phyloP scores from a whole-genome alignment of 2,888 invertebrate species.

The Cephus sareptanus region DNA sequence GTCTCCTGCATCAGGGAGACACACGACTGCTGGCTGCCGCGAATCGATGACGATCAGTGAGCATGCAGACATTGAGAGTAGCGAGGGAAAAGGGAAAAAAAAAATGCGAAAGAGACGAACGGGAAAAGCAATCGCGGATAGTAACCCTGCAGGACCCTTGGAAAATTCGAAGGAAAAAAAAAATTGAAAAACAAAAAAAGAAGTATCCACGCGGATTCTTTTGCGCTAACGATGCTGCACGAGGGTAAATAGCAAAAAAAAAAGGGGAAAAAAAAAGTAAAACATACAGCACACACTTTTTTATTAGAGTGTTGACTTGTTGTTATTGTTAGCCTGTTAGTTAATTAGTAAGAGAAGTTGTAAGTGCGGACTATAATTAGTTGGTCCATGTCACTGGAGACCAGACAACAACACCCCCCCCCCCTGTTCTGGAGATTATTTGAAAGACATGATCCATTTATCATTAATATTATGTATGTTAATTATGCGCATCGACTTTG shows the following conservation, averaged over 20 bases:
- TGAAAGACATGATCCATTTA: constrained; percentile 43
- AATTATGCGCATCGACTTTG: too few species aligned
- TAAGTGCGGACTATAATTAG: constrained; percentile 64
- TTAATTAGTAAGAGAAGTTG: constrained; percentile 65
- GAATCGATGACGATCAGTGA: neutral
- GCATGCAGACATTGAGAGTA: constrained; percentile 2
- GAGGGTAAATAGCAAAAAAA: constrained; percentile 25
- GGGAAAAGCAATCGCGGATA: constrained; percentile 17
- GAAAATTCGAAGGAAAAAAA: constrained; percentile 9
- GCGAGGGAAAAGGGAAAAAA: constrained; percentile 13
- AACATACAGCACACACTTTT: constrained; percentile 57
- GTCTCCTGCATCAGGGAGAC: neutral
- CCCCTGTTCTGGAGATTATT: constrained; percentile 65
- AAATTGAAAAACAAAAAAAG: neutral
- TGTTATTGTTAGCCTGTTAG: constrained; percentile 67
- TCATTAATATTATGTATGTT: constrained; percentile 21
- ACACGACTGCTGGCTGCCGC: neutral
- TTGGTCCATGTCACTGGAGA: constrained; percentile 66
- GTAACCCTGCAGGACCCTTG: constrained; percentile 13
- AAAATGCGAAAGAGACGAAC: constrained; percentile 19
- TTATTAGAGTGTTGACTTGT: constrained; percentile 63
- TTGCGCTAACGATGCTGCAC: constrained; percentile 18
- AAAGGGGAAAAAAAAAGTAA: neutral
- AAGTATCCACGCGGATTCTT: constrained; percentile 14
- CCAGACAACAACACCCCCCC: constrained; percentile 46